Percentiles rank a stretch among this genome's conserved stretches.
These are phyloP conservation scores for Balaeniceps rex DNA, from an alignment of 2,113 vertebrate species.

Conservation along the genomic window DNA sequence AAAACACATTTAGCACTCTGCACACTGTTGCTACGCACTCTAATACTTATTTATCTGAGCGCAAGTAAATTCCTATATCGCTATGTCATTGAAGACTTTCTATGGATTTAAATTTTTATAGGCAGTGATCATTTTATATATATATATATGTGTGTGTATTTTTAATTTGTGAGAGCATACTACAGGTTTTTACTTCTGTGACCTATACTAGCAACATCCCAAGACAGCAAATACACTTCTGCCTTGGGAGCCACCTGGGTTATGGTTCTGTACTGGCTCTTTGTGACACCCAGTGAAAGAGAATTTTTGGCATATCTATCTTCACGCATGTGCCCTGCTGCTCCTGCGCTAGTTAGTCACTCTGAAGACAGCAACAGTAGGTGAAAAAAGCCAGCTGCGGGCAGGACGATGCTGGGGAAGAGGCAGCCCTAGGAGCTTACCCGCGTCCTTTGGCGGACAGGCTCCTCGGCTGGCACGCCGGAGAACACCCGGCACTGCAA, in stretches of 20 bases:
- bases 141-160: neutral
- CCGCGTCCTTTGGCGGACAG: too few relatives aligned
- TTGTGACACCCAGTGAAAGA: neutral
- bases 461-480: too few relatives aligned
- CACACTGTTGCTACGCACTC: neutral
- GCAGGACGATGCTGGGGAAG: neutral
- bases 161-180: neutral
- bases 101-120: slow-evolving; percentile 27
- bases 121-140: neutral
- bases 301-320: too few relatives aligned
- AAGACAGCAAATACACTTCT: neutral
- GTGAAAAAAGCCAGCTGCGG: neutral
- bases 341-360: neutral
- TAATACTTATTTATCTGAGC: neutral
- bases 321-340: neutral
- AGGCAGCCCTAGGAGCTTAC: neutral
- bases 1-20: fast-evolving
- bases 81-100: neutral
- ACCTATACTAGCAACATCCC: neutral
- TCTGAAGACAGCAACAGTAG: neutral
- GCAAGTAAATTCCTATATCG: neutral
- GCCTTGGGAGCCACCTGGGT: fast-evolving
- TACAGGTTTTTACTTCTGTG: neutral
- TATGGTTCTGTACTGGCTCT: fast-evolving
- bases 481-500: too few relatives aligned